phyloP scores from a whole-genome alignment of 2,113 vertebrate species.

The Catharus minimus region DNA sequence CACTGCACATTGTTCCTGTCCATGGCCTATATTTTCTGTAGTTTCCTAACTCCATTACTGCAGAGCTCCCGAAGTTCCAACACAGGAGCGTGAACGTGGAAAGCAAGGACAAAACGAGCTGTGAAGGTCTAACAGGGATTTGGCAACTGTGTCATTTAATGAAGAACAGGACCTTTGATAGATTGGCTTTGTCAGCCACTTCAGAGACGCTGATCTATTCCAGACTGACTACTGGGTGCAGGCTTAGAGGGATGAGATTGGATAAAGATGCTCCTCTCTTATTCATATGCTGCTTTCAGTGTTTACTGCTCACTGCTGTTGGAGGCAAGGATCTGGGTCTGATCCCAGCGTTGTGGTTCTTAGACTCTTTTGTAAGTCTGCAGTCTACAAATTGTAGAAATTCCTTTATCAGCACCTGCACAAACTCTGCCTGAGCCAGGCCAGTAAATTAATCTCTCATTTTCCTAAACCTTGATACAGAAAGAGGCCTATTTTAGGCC shows the following conservation, averaged over 20 bases:
- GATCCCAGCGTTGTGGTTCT: not conserved
- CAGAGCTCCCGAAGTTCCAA: not conserved
- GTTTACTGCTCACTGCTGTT: not conserved
- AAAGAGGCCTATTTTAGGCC: not conserved
- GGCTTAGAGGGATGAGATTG: not conserved
- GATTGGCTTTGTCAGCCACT: conserved; percentile 20
- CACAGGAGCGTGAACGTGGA: not conserved
- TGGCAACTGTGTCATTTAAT: conserved; percentile 11
- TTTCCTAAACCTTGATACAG: not conserved
- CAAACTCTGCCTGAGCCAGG: not conserved
- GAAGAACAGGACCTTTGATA: conserved; percentile 37
- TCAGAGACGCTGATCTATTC: conserved; percentile 20
- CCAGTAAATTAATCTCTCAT: not conserved
- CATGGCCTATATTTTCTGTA: not conserved
- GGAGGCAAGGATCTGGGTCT: not conserved
- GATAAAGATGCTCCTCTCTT: not conserved
- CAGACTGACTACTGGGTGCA: conserved; percentile 26
- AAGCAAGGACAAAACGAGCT: conserved; percentile 15
- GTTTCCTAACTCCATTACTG: not conserved
- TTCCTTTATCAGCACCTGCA: conserved; percentile 37
- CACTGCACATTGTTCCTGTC: not conserved
- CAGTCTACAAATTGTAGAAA: conserved; percentile 7
- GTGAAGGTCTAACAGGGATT: conserved; percentile 13
- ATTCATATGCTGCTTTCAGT: not conserved
- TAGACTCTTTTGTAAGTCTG: not conserved